Evolutionary conservation across 2,888 invertebrate genomes (phyloP), one percentile per base, ranked within the genome.

Genomic region (Pyralis farinalis): DNA sequence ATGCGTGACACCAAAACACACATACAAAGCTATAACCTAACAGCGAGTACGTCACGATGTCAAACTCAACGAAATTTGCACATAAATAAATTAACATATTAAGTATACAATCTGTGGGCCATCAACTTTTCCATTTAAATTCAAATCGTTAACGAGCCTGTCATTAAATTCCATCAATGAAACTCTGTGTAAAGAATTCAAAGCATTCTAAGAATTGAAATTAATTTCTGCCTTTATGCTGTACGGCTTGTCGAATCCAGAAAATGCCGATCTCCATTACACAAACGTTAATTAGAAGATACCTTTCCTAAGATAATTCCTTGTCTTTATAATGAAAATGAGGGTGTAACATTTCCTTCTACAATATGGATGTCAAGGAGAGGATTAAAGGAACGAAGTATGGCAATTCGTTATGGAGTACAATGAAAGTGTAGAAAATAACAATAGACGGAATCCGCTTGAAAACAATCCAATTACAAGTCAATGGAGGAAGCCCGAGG

Each of bases 381-480:
- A 12, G 12, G 38, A 33, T 38, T 38, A 38, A 38, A 38, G 33
- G n/a, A 27, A 27, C 12, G 32, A 30, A 37, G 29, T 30, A 30
- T 37, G 30, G 16, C 32, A 12, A 35, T 35, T 25, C 12, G 33
- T 38, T 38, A 33, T 35, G 34, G 22, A 33, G 31, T 37, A 38
- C 37, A 41, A 44, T 38, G 33, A 31, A 36, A 36, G 36, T 20
- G 32, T 36, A 37, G 34, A 33, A 40, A 29, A 40, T 40, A 43
- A 53, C 51, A 60, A 55, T 55, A 47, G 33, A 43, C 49, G 44
- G 38, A 46, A 48, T 55, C 55, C 55, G 52, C 47, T 58, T 53
- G 60, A 57, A 56, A 61, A 69, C 71, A 64, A 71, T 69, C 66
- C 71, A 71, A 71, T 71, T 71, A 69, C 58, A 49, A 51, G 55